A percentile compares a stretch with the other conserved stretches of the same genome.
These are phyloP conservation scores for Oncorhynchus tshawytscha DNA, from an alignment of 2,113 vertebrate species.

Conservation along the genomic window DNA sequence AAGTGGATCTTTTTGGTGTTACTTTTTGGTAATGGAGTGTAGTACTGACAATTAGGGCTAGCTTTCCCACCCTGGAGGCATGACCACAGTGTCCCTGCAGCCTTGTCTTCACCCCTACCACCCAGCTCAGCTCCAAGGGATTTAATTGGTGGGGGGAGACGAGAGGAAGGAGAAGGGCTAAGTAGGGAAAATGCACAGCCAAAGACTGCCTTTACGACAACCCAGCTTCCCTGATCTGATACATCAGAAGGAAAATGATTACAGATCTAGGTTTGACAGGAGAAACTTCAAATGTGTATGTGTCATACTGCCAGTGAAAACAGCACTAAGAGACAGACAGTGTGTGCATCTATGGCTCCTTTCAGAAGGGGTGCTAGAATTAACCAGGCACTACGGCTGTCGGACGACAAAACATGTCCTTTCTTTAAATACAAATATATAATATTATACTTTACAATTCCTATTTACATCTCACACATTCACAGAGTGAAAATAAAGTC, in stretches of 20 bases:
- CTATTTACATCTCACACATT: conserved; percentile 82
- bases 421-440: conserved; percentile 88
- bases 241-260: conserved; percentile 34
- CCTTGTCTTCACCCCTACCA: background rate
- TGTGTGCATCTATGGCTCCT: conserved; percentile 10
- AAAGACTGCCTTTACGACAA: conserved; percentile 40
- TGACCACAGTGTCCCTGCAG: background rate
- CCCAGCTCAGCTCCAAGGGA: background rate
- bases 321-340: background rate
- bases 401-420: conserved; percentile 29
- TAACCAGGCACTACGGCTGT: conserved; percentile 38
- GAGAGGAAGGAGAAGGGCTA: conserved; percentile 3
- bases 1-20: background rate
- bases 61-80: background rate
- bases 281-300: conserved; percentile 20
- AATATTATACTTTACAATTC: conserved; percentile 85
- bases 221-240: conserved; percentile 48
- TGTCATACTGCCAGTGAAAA: conserved; percentile 8
- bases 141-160: background rate
- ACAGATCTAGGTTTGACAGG: conserved; percentile 39
- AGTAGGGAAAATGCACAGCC: conserved; percentile 25
- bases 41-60: too few species aligned
- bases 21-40: background rate
- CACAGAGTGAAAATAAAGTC: conserved; percentile 50
- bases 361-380: conserved; percentile 8